Conservation (phyloP, 2,113 vertebrate species). For the Equus przewalskii region DNA sequence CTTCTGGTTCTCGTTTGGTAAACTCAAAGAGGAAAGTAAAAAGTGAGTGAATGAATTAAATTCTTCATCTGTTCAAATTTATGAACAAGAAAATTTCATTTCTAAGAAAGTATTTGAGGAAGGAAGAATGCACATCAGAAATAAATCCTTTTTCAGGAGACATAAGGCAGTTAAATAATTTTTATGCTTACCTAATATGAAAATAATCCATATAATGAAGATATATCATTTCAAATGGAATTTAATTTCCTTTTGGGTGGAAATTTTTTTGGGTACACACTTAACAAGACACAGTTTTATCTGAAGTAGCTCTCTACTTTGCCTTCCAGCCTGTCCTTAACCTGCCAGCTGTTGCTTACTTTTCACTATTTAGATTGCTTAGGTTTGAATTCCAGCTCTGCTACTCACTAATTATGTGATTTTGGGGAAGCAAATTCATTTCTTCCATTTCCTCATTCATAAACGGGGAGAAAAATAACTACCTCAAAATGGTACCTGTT, state of each 20-base stretch:
- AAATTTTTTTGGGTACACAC: neutral
- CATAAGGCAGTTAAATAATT: slow-evolving; percentile 40
- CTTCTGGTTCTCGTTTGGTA: slow-evolving; percentile 97
- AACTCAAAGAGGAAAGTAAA: slow-evolving; percentile 89
- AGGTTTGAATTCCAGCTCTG: slow-evolving; percentile 34
- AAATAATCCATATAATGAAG: neutral
- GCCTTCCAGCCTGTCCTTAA: neutral
- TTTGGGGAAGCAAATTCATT: slow-evolving; percentile 20
- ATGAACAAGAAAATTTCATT: slow-evolving; percentile 57
- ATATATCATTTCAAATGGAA: slow-evolving; percentile 29
- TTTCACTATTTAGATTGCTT: slow-evolving; percentile 19
- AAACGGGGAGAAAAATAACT: neutral
- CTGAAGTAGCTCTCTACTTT: neutral
- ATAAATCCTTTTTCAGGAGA: neutral
- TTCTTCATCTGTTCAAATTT: slow-evolving; percentile 56
- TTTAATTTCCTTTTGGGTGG: slow-evolving; percentile 28
- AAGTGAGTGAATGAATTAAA: slow-evolving; percentile 53
- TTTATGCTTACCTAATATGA: slow-evolving; percentile 34
- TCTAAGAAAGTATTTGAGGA: slow-evolving; percentile 50
- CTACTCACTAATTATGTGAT: neutral
- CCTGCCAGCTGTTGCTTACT: neutral
- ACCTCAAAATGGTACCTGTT: neutral
- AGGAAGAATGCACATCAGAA: slow-evolving; percentile 48
- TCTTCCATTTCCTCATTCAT: slow-evolving; percentile 48
- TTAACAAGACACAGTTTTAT: neutral